Percentiles rank a stretch among this genome's conserved stretches.
phyloP scores from a whole-genome alignment of 2,113 vertebrate species.

The Himantopus leucocephalus region DNA sequence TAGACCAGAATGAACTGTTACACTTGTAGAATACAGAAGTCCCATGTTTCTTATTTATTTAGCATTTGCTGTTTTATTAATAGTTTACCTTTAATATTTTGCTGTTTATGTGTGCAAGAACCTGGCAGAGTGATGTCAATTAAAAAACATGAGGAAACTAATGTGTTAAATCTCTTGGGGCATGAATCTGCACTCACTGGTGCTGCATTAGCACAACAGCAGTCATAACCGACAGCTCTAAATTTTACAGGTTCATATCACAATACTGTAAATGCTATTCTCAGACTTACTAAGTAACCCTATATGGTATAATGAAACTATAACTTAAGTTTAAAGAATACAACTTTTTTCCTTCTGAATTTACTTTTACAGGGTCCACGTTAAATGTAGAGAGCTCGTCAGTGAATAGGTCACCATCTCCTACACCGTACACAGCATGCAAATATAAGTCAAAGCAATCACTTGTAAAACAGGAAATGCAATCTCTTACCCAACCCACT shows the following conservation, averaged over 20 bases:
- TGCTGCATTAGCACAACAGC: background rate
- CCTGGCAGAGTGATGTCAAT: background rate
- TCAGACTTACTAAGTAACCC: background rate
- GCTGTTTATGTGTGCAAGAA: background rate
- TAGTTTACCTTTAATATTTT: background rate
- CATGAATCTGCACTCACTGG: background rate
- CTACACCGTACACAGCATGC: background rate
- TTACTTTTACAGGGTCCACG: slow-evolving; percentile 16
- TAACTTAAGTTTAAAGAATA: background rate
- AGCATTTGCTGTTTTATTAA: background rate
- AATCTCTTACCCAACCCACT: background rate
- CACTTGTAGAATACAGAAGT: background rate
- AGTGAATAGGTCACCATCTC: background rate
- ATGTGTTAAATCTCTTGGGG: background rate
- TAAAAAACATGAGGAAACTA: background rate
- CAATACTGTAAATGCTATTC: background rate
- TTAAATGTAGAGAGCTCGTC: background rate
- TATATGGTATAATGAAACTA: background rate
- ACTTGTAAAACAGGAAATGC: background rate
- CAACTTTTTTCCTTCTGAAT: background rate
- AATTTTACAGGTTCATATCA: background rate
- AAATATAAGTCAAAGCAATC: background rate
- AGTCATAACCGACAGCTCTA: background rate
- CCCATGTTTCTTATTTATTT: background rate
- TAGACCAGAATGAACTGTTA: background rate